Evolutionary conservation across 1,140 invertebrate species (phyloP).

Genomic region (Drosophila neocordata): DNA sequence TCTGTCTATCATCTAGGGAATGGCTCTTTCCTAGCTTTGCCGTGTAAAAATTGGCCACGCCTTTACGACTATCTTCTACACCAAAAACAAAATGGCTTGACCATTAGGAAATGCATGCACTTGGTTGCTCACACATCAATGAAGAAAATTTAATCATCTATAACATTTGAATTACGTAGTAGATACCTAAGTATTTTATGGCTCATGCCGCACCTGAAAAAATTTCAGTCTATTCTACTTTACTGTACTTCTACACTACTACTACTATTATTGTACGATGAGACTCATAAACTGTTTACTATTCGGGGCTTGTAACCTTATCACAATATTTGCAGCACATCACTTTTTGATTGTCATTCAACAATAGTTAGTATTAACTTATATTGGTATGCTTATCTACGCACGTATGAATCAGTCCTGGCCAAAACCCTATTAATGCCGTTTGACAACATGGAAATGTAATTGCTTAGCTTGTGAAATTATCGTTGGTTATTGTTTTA

Average conservation of each 20-base stretch:
- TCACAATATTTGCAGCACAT: slow-evolving; percentile 58
- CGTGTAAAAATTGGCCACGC: no score
- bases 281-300: slow-evolving; percentile 55
- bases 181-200: slow-evolving; percentile 39
- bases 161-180: slow-evolving; percentile 37
- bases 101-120: slow-evolving; percentile 23
- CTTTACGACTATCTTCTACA: no score
- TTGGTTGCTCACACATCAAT: slow-evolving; percentile 48
- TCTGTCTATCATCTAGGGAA: no score
- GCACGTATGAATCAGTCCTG: slow-evolving; percentile 8
- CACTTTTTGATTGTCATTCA: slow-evolving; percentile 51
- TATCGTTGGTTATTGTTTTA: slow-evolving; percentile 34
- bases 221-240: slow-evolving; percentile 1
- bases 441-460: slow-evolving; percentile 65
- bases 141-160: slow-evolving; percentile 46
- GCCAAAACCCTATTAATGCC: slow-evolving; percentile 53
- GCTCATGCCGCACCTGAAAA: slow-evolving; percentile 5
- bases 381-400: slow-evolving; percentile 58
- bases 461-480: slow-evolving; percentile 64
- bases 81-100: no score
- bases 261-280: background rate
- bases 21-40: no score
- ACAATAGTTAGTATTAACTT: slow-evolving; percentile 49
- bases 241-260: background rate
- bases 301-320: slow-evolving; percentile 40